Evolutionary conservation across 2,113 vertebrate genomes (phyloP), one percentile per base, ranked within the genome.

Genomic region (Meleagris gallopavo): DNA sequence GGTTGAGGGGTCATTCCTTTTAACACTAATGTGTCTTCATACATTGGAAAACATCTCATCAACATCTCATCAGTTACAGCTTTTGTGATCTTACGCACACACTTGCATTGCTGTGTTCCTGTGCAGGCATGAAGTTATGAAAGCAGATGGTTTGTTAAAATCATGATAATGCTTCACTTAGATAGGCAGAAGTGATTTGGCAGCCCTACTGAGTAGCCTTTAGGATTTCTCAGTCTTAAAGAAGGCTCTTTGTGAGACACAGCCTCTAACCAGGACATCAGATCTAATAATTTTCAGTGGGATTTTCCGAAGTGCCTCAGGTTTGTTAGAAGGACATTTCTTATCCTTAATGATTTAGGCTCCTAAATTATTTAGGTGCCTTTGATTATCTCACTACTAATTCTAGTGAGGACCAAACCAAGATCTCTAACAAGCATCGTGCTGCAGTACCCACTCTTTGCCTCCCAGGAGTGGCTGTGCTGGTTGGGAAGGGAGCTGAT

Each of bases 281-380:
- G 36, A 34, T 41, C 71, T 88, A 30, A 77, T 67, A 43, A 43
- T 45, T n/a, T 64, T 88, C 41, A 45, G 65, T 30, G 60, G 60
- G 40, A 58, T 76, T 92, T 93, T 54, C 54, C 52, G 43, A 52
- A 73, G 41, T 27, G 30, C 79, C 50, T 88, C 38, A 58, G 60
- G 25, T 92, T 90, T 92, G 38, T 58, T 60, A 41, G 77, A 77
- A 86, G 52, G 57, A 60, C n/a, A 34, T 88, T 81, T 92, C 77
- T 83, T 80, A 88, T 66, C 57, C 36, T 83, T 86, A 90, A 64
- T 74, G 73, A 82, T 54, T 27, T 3, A 1, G 61, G 15, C 48
- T 79, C 11, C 74, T 96, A 66, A 95, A 95, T 94, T 84, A 92
- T 95, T 95, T 91, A 91, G 46, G 7, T 72, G 27, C 30, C 54